Evolutionary conservation across 1,140 invertebrate genomes (phyloP), one percentile per base, ranked within the genome.

Genomic region (fruit fly (Drosophila melanogaster)): DNA sequence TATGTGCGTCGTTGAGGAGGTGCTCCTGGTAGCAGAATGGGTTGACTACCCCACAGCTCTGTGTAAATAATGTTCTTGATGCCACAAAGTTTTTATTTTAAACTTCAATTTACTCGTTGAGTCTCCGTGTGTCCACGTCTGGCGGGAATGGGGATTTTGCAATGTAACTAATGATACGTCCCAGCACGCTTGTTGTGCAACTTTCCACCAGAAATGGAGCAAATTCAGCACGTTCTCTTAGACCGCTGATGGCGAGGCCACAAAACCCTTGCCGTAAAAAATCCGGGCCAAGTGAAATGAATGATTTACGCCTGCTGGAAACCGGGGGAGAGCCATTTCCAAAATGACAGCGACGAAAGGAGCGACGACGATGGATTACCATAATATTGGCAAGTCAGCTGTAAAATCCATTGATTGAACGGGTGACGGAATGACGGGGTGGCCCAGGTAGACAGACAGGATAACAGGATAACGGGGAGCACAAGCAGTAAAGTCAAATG

Each of bases 371-470:
- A 78, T 79, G 79, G 85, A 90, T 90, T 86, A 83, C 79, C 73
- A 76, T 90, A 90, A 87, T 76, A 71, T 66, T 56, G 69, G 55
- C 60, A 80, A 90, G 79, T 84, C 87, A 84, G 61, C 77, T 85
- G 79, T 86, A 59, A 90, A 90, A 90, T 84, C 77, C 67, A 78
- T 81, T 90, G 86, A 90, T 87, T 90, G 81, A 69, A 66, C 67
- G 74, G 44, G 24, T 61, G 61, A 57, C 75, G 44, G 59, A 12
- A 26, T 17, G 26, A 30, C 26, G 44, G 62, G 19, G 17, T 17
- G 17, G 11, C 14, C 7, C 60, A 59, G 60, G 60, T 59, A 35
- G 24, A 49, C 24, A 35, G 24, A 49, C 24, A 10, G 26, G 47
- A 50, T 49, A 24, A n/a, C 44, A 22, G 19, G 19, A 0, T 22